Conservation (phyloP, 2,113 vertebrate species). For the Paraplagusia blochii region DNA sequence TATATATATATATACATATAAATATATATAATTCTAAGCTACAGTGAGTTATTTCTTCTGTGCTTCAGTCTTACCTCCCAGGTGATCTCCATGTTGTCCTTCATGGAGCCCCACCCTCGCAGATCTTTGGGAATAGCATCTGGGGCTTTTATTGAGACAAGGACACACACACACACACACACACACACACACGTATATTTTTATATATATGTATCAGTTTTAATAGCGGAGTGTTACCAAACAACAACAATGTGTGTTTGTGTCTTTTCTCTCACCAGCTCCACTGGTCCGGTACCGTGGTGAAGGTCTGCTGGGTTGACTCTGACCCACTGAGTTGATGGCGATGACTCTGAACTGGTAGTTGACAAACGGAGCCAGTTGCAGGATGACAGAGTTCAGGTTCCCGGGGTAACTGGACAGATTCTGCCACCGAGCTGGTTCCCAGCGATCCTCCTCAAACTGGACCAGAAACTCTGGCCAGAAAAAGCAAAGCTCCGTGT, state of each 20-base stretch:
- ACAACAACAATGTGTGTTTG: not conserved
- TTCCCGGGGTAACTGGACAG: constrained; percentile 83
- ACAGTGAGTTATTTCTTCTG: not conserved
- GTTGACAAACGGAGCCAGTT: constrained; percentile 88
- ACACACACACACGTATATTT: no score
- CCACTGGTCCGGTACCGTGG: constrained; percentile 89
- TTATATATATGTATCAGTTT: not conserved
- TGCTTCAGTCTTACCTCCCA: constrained; percentile 82
- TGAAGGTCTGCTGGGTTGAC: constrained; percentile 84
- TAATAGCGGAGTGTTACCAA: no score
- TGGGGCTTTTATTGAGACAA: constrained; percentile 79
- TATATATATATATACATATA: no score
- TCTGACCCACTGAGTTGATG: constrained; percentile 88
- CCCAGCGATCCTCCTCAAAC: constrained; percentile 88
- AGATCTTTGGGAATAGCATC: constrained; percentile 84
- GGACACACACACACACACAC: no score
- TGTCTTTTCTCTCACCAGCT: constrained; percentile 74
- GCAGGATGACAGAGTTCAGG: constrained; percentile 85
- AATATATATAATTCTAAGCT: no score
- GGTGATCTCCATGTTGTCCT: constrained; percentile 95
- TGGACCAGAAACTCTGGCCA: constrained; percentile 87
- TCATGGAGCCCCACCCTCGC: constrained; percentile 85
- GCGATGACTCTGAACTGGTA: constrained; percentile 95
- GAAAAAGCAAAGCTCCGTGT: no score
- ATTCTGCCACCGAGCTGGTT: constrained; percentile 85